These are phyloP conservation scores for Nebria salina DNA, from an alignment of 2,888 invertebrate species.

Conservation along the genomic window DNA sequence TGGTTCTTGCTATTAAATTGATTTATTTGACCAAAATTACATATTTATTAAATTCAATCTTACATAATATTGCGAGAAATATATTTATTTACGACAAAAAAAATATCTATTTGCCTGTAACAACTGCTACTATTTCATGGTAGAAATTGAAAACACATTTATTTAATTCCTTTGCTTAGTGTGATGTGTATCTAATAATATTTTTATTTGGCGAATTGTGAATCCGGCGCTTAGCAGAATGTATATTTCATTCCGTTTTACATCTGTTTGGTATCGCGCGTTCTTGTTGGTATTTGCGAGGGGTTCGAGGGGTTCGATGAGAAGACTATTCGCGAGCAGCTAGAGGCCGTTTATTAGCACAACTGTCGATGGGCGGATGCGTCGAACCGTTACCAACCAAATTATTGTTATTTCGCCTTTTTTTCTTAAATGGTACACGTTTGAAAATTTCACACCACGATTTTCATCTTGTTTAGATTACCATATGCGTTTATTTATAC, in stretches of 20 bases:
- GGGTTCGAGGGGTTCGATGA: not conserved
- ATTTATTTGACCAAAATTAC: no score
- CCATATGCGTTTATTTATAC: not conserved
- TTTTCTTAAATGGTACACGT: not conserved
- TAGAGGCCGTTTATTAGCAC: conserved; percentile 41
- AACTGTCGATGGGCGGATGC: conserved; percentile 39
- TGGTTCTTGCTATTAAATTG: no score
- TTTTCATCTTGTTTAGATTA: not conserved
- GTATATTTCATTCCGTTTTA: conserved; percentile 36
- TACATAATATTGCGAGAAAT: no score
- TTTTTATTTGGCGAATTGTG: not conserved
- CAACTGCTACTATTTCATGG: no score
- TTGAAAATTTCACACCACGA: conserved; percentile 6
- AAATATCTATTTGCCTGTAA: no score
- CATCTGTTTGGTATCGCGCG: conserved; percentile 31
- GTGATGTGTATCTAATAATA: not conserved
- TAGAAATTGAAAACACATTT: no score
- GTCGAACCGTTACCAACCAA: conserved; percentile 31
- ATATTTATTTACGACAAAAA: no score
- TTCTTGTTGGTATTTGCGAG: not conserved
- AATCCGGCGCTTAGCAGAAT: not conserved
- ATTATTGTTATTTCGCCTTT: conserved; percentile 36
- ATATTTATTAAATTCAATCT: no score
- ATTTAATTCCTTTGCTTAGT: no score
- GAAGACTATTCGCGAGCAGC: not conserved